Evolutionary conservation across 2,888 invertebrate genomes (phyloP).

Genomic region (Pammene aurita): DNA sequence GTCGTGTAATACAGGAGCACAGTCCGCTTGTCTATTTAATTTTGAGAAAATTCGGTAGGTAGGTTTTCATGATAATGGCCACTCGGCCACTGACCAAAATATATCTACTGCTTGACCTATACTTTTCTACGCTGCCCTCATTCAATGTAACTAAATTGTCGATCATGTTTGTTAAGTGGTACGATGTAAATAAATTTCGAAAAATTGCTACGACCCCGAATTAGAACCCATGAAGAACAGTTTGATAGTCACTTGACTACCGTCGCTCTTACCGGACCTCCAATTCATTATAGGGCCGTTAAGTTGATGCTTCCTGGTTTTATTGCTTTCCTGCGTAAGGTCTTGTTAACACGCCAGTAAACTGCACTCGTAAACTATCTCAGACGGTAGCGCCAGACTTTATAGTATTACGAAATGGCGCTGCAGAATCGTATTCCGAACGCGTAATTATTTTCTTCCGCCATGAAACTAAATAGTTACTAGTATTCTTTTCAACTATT

Average conservation of each 20-base stretch:
- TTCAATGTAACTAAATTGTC: too few species aligned
- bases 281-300: conserved; percentile 52
- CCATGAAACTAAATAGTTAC: conserved; percentile 21
- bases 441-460: conserved; percentile 25
- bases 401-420: conserved; percentile 48
- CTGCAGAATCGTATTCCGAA: conserved; percentile 30
- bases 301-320: conserved; percentile 52
- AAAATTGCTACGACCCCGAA: neutral
- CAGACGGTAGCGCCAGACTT: conserved; percentile 50
- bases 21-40: neutral
- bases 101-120: too few species aligned
- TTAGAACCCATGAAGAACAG: neutral
- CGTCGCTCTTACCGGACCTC: neutral
- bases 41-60: too few species aligned
- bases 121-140: too few species aligned
- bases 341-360: conserved; percentile 49
- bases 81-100: too few species aligned
- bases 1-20: neutral
- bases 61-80: too few species aligned
- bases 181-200: neutral
- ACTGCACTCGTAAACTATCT: conserved; percentile 53
- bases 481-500: neutral
- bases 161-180: too few species aligned
- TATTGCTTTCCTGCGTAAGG: conserved; percentile 51
- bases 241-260: neutral